Conservation (phyloP, 2,888 invertebrate species). For the Pimpla rufipes region DNA sequence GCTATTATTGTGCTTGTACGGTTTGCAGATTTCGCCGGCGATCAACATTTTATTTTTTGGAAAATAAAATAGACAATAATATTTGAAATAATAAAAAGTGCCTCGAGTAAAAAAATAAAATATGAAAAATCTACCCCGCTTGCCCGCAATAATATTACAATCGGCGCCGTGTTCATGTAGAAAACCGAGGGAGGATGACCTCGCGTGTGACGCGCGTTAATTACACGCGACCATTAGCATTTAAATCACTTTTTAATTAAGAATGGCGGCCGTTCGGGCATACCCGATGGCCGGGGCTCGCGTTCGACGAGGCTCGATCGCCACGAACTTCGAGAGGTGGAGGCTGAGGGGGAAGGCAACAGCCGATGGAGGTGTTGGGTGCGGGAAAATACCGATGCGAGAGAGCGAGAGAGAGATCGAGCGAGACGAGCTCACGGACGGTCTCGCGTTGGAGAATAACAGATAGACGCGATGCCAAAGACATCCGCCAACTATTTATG, state of each 20-base stretch:
- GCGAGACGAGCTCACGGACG: conserved; percentile 4
- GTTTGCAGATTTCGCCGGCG: neutral
- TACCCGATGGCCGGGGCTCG: conserved; percentile 34
- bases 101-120: too few species aligned
- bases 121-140: conserved; percentile 3
- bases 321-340: conserved; percentile 12
- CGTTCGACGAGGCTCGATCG: conserved; percentile 36
- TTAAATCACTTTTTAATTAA: conserved; percentile 81
- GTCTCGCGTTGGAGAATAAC: conserved; percentile 71
- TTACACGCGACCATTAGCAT: conserved; percentile 79
- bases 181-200: conserved; percentile 59
- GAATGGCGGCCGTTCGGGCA: conserved; percentile 70
- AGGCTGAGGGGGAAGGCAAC: neutral
- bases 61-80: neutral
- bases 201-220: conserved; percentile 76
- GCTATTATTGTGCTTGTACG: neutral
- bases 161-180: conserved; percentile 52
- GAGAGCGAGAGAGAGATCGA: conserved; percentile 35
- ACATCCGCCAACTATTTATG: conserved; percentile 80
- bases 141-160: conserved; percentile 71
- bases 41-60: too few species aligned
- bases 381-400: conserved; percentile 40
- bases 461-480: conserved; percentile 75
- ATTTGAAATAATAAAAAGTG: neutral
- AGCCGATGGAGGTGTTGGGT: conserved; percentile 45